These are phyloP conservation scores for Drosophila mettleri DNA, from an alignment of 2,888 invertebrate species.

Conservation along the genomic window DNA sequence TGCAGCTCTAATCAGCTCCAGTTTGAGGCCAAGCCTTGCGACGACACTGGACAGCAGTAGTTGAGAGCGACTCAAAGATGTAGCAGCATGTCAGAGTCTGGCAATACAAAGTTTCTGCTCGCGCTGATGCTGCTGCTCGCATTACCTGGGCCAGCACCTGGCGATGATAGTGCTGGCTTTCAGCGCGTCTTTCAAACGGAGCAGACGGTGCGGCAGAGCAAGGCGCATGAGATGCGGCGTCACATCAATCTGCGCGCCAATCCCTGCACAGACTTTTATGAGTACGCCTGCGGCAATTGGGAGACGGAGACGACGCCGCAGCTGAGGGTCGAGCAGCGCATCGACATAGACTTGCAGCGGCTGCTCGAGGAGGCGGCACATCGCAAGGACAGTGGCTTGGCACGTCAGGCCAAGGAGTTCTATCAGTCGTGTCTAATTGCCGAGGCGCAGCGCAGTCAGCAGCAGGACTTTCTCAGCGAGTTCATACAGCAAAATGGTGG, in stretches of 20 bases:
- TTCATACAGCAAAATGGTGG: slow-evolving; percentile 80
- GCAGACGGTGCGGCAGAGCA: slow-evolving; percentile 63
- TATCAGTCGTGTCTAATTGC: slow-evolving; percentile 78
- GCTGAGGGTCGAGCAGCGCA: slow-evolving; percentile 45
- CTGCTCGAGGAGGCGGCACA: slow-evolving; percentile 69
- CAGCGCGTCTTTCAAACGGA: slow-evolving; percentile 67
- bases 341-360: slow-evolving; percentile 64
- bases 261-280: slow-evolving; percentile 83
- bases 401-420: slow-evolving; percentile 80
- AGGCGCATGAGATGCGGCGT: slow-evolving; percentile 65
- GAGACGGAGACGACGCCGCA: slow-evolving; percentile 36
- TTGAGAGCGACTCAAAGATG: slow-evolving; percentile 46
- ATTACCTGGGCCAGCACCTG: slow-evolving; percentile 6
- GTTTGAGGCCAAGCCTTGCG: not conserved
- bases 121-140: slow-evolving; percentile 12
- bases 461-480: slow-evolving; percentile 71
- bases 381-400: slow-evolving; percentile 66
- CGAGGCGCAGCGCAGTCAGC: slow-evolving; percentile 57
- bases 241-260: slow-evolving; percentile 74
- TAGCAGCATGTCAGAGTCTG: slow-evolving; percentile 54
- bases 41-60: slow-evolving; percentile 48
- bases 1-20: slow-evolving; percentile 45
- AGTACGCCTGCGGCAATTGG: slow-evolving; percentile 83
- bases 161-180: slow-evolving; percentile 29
- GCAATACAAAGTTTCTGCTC: slow-evolving; percentile 18